Conservation (phyloP, 64 coral and sea anemone species). For the Exaiptasia diaphana region DNA sequence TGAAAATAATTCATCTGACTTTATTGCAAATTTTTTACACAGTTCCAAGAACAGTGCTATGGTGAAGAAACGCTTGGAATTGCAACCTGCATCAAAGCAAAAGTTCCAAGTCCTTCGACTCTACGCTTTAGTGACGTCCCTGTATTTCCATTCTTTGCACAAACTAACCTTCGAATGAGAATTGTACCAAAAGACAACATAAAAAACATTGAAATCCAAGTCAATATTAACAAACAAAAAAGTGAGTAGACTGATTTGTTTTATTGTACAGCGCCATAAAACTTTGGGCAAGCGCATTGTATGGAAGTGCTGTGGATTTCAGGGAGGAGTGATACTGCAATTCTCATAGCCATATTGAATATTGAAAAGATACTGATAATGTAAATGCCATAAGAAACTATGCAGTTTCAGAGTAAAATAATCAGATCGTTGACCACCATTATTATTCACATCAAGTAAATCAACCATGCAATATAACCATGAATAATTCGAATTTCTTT, state of each 20-base stretch:
- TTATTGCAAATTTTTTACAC: not conserved
- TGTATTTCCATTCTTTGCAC: not conserved
- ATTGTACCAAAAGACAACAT: not conserved
- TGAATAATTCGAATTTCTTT: too few relatives aligned
- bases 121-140: constrained; percentile 17
- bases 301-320: too few relatives aligned
- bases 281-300: too few relatives aligned
- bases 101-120: not conserved
- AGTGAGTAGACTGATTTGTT: not conserved
- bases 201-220: not conserved
- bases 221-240: not conserved
- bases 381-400: too few relatives aligned
- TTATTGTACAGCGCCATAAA: too few relatives aligned
- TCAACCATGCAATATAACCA: too few relatives aligned
- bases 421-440: too few relatives aligned
- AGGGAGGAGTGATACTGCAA: too few relatives aligned
- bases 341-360: too few relatives aligned
- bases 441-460: too few relatives aligned
- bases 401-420: too few relatives aligned
- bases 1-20: not conserved
- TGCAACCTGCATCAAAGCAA: not conserved
- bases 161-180: not conserved
- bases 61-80: constrained; percentile 28
- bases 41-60: constrained; percentile 3
- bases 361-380: too few relatives aligned